Base-by-base conservation (phyloP, 2,888 invertebrate species). In the Amaurobius ferox region DNA sequence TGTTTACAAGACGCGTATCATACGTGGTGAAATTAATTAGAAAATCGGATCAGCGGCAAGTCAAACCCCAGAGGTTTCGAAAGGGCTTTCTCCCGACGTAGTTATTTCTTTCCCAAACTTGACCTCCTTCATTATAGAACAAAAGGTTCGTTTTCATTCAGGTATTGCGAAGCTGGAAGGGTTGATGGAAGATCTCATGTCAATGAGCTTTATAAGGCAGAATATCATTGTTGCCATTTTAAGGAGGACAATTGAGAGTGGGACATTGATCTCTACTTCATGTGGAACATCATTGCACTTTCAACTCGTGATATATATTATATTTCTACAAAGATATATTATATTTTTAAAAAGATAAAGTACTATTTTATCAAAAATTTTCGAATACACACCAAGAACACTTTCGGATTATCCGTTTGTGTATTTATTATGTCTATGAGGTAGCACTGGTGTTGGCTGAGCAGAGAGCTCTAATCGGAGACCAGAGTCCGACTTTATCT, bases 11-110 rank as follows among this genome's bases (percentile, higher is more conserved):
- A 35, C 35, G 9, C 23, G 16, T 3, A 23, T 23, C 23, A 55
- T 55, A 16, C 23, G 23, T 55, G 55, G 13, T 19, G 23, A 55
- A 23, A n/a, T 55, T n/a, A 55, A 23, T 55, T 19, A 55, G 16
- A 23, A 55, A 55, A 23, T 16, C n/a, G 32, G 32, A 35, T 28
- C 71, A 72, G 19, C 61, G 40, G 39, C n/a, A 40, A 62, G 81
- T 85, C 77, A 85, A 62, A 85, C 71, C 3, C 35, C 39, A 77
- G 29, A 35, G 83, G 30, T 32, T 77, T 35, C 66, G 72, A 71
- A 85, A 83, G 72, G 32, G 29, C 39, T 67, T 61, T 80, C 61
- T 61, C 39, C 9, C 6, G 35, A 30, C 16, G 16, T 16, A 16
- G 13, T 9, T 19, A 35, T 67, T 28, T 19, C 23, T 68, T 13